Conservation (phyloP, 2,797 vertebrate species). For the Danio jaintianensis region DNA sequence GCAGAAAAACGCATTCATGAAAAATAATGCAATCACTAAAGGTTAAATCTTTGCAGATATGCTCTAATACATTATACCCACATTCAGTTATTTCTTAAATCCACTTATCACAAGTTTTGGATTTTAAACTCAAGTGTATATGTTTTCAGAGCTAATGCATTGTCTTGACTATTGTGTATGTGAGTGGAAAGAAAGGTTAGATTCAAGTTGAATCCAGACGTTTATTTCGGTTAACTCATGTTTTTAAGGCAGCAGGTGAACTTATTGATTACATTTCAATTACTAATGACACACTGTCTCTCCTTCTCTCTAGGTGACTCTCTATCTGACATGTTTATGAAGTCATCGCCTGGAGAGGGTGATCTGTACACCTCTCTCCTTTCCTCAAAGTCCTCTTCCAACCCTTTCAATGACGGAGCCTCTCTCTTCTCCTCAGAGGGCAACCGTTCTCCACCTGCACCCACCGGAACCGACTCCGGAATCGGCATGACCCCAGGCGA, state of each 20-base stretch:
- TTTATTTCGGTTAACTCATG: no score
- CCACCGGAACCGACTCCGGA: conserved; percentile 83
- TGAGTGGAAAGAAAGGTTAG: no score
- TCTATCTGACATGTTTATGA: conserved; percentile 77
- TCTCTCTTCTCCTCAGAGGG: conserved; percentile 76
- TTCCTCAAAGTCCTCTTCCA: conserved; percentile 74
- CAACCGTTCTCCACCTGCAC: conserved; percentile 80
- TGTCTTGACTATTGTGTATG: no score
- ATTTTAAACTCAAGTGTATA: no score
- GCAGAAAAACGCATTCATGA: neutral
- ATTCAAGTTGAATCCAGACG: no score
- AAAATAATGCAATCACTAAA: neutral
- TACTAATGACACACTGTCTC: neutral
- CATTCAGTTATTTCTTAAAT: neutral
- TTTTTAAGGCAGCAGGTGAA: no score
- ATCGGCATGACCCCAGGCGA: conserved; percentile 88
- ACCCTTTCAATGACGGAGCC: conserved; percentile 64
- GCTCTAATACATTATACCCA: neutral
- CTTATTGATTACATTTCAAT: neutral
- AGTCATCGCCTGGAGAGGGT: conserved; percentile 79
- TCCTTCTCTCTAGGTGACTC: conserved; percentile 75
- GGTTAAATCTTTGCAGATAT: no score
- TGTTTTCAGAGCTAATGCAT: no score
- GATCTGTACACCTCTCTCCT: conserved; percentile 93
- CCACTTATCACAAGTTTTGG: conserved; percentile 6